phyloP scores from a whole-genome alignment of 2,797 vertebrate genomes.

The Adrianichthys oophorus region DNA sequence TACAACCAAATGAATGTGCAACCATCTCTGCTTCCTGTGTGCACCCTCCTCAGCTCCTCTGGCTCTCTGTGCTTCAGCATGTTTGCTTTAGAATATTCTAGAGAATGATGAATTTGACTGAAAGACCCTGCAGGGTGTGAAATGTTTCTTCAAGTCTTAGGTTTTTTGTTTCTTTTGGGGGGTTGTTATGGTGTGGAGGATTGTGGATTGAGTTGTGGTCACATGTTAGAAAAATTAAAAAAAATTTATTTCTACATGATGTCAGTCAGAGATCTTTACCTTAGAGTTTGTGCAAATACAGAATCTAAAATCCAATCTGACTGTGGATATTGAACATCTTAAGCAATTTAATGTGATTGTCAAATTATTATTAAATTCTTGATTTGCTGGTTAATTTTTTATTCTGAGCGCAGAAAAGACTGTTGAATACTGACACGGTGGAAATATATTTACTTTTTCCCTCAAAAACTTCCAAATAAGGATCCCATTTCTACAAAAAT shows the following conservation, averaged over 20 bases:
- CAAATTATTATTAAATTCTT: too few species aligned
- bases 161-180: conserved; percentile 3
- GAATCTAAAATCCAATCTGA: neutral
- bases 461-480: too few species aligned
- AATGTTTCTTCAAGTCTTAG: conserved; percentile 66
- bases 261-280: neutral
- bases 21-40: conserved; percentile 22
- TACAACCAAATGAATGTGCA: neutral
- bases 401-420: too few species aligned
- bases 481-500: too few species aligned
- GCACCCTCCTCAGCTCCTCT: conserved; percentile 56
- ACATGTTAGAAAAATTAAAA: neutral
- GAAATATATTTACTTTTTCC: too few species aligned
- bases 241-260: neutral
- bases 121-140: conserved; percentile 69
- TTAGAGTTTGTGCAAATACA: too few species aligned
- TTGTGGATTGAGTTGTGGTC: conserved; percentile 42
- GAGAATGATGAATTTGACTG: conserved; percentile 77
- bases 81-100: conserved; percentile 54
- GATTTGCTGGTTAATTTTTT: too few species aligned
- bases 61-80: conserved; percentile 64
- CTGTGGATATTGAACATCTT: too few species aligned
- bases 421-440: too few species aligned
- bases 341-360: neutral
- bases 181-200: conserved; percentile 40